A percentile compares a stretch with the other conserved stretches of the same genome.
phyloP scores from a whole-genome alignment of 2,113 vertebrate species.

The Myotis davidii region DNA sequence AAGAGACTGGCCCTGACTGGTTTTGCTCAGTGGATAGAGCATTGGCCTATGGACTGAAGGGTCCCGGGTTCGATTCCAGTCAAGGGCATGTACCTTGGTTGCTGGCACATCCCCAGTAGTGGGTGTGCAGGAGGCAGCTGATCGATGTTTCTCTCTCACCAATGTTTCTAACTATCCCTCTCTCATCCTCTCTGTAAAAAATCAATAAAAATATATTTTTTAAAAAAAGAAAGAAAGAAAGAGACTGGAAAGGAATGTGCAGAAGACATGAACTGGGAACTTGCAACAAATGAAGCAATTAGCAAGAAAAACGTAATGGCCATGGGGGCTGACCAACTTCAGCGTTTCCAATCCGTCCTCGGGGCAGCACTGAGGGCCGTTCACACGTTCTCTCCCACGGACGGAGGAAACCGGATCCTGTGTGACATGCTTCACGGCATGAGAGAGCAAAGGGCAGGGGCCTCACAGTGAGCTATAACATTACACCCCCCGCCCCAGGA shows the following conservation, averaged over 20 bases:
- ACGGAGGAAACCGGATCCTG: background rate
- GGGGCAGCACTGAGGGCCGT: fast-evolving
- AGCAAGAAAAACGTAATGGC: background rate
- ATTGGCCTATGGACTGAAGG: too few relatives aligned
- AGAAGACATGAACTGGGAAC: background rate
- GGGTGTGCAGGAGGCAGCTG: too few relatives aligned
- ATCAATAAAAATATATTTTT: too few relatives aligned
- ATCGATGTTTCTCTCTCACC: too few relatives aligned
- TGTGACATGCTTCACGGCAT: background rate
- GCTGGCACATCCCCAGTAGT: too few relatives aligned
- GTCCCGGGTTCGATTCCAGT: too few relatives aligned
- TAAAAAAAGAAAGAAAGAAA: too few relatives aligned
- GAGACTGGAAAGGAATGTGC: background rate
- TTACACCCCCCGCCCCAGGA: background rate
- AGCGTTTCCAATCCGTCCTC: background rate
- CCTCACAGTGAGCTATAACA: background rate
- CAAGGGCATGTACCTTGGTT: too few relatives aligned
- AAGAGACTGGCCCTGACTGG: too few relatives aligned
- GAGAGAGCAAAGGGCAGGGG: background rate
- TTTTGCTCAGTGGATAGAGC: too few relatives aligned
- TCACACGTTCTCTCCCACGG: background rate
- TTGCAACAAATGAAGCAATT: background rate
- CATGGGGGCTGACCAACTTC: fast-evolving
- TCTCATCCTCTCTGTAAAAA: too few relatives aligned
- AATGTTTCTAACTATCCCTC: too few relatives aligned